These are phyloP conservation scores for Stichodactyla helianthus DNA, from an alignment of 64 coral and sea anemone genomes.

Conservation along the genomic window DNA sequence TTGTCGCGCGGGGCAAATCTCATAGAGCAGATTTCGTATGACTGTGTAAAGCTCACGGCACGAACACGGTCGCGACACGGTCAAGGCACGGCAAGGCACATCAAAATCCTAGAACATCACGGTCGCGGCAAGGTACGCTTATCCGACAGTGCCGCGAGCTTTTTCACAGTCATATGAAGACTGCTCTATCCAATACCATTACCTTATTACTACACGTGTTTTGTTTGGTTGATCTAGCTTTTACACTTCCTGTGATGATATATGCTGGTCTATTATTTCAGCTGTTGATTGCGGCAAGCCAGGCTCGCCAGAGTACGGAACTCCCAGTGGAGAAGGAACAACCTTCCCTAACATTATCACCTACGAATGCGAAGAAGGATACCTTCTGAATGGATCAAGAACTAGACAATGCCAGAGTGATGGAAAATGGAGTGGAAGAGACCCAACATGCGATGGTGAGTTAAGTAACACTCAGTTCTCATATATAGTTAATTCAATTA, in stretches of 20 bases:
- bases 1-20: no score
- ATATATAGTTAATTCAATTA: no score
- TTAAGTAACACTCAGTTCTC: neutral
- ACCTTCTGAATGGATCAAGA: slow-evolving; percentile 28
- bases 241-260: no score
- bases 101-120: no score
- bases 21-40: no score
- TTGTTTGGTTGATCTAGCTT: neutral
- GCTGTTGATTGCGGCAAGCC: slow-evolving; percentile 35
- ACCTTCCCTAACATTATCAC: slow-evolving; percentile 8
- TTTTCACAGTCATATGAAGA: no score
- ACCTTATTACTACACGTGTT: neutral
- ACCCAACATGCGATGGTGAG: slow-evolving; percentile 38
- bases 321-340: neutral
- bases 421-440: slow-evolving; percentile 53
- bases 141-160: no score
- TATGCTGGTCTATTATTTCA: neutral
- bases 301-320: neutral
- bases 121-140: no score
- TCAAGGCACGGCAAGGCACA: no score
- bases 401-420: slow-evolving; percentile 47
- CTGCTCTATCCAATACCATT: no score
- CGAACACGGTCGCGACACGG: no score
- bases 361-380: slow-evolving; percentile 31
- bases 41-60: no score